Percentiles rank a stretch among this genome's conserved stretches.
phyloP scores from a whole-genome alignment of 2,888 invertebrate genomes.

The Pammene aurita region DNA sequence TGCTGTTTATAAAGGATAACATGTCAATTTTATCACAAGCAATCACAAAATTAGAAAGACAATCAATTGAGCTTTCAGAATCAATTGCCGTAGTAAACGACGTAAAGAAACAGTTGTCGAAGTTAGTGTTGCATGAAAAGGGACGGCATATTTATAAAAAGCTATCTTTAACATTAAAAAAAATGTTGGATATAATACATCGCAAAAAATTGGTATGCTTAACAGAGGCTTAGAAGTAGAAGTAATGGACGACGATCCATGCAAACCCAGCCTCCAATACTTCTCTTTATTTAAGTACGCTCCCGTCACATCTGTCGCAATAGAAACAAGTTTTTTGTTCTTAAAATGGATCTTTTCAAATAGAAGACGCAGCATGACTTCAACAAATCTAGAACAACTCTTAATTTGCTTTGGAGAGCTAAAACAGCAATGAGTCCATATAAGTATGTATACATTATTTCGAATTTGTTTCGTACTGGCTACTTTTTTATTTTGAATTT shows the following conservation, averaged over 20 bases:
- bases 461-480: conserved; percentile 14
- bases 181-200: conserved; percentile 11
- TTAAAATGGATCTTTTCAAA: conserved; percentile 18
- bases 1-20: conserved; percentile 10
- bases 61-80: conserved; percentile 4
- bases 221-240: conserved; percentile 11
- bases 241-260: conserved; percentile 13
- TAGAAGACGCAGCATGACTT: conserved; percentile 15
- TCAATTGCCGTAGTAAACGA: conserved; percentile 8
- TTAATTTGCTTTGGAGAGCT: conserved; percentile 24
- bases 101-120: conserved; percentile 2
- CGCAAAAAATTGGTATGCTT: neutral
- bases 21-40: conserved; percentile 4
- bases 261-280: conserved; percentile 14
- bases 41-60: conserved; percentile 8
- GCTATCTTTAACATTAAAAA: conserved; percentile 7
- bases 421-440: conserved; percentile 15
- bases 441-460: conserved; percentile 6
- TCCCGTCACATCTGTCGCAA: conserved; percentile 13
- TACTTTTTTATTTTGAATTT: neutral
- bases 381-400: conserved; percentile 1
- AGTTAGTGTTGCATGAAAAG: conserved; percentile 10
- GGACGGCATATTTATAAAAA: conserved; percentile 7
- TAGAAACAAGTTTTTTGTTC: conserved; percentile 16
- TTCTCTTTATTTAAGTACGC: conserved; percentile 14